Base-by-base conservation (phyloP, 2,113 vertebrate species). In the Seriola quinqueradiata region DNA sequence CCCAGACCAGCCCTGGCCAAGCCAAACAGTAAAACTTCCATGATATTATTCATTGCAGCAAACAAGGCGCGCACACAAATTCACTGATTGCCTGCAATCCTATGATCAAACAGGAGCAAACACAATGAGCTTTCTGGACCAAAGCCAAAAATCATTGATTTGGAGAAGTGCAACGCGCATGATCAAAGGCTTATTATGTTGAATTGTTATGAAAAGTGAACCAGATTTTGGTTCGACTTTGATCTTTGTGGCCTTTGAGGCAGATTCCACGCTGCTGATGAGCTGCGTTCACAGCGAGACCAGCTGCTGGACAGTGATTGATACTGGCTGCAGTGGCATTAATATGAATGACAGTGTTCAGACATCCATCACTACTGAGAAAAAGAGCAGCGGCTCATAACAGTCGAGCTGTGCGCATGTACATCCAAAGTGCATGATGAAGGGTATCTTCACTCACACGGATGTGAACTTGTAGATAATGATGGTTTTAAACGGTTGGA, bases 111-210 rank as follows among this genome's bases (percentile, higher is more conserved):
- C 63, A 44, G 61, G 5, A 71, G 46, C 65, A 61, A 85, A 83
- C 73, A 84, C 70, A 73, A 76, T 50, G 71, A 75, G 70, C 65
- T 78, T 50, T 55, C 38, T 87, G 82, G 64, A 79, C 36, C 68
- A 64, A 80, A 80, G 50, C 50, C 65, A 13, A 14, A 66, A 52
- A 23, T 67, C 73, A 77, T 72, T 66, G 72, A 81, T 75, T 75
- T 61, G 25, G 28, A 74, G 73, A 59, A 55, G 71, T 66, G 73
- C 32, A 19, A 23, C 8, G 70, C 70, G 61, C 11, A 19, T 42
- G 86, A 91, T 91, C 79, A 90, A 90, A 91, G 81, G 55, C 52
- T 48, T 48, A 75, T 76, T 88, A 78, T 66, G 84, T 75, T 10
- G 52, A 63, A 63, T 88, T 81, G 86, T 77, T 68, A 63, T 87